A percentile compares a stretch with the other conserved stretches of the same genome.
These are phyloP conservation scores for Cataglyphis cursor DNA, from an alignment of 2,888 invertebrate species.

Conservation along the genomic window DNA sequence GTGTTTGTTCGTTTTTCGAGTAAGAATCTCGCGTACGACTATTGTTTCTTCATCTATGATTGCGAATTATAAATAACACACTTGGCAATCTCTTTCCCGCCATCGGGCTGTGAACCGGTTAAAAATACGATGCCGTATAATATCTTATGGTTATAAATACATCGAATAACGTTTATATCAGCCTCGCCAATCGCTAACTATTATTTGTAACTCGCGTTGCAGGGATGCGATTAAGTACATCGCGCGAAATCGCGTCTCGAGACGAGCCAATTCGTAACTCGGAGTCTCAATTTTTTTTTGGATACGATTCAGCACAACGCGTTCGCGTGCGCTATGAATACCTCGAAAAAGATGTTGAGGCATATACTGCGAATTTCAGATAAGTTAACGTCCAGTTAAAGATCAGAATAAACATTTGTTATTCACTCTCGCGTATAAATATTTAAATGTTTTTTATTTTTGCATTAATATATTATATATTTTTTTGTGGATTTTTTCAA, in stretches of 20 bases:
- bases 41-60: conserved; percentile 15
- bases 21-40: neutral
- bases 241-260: conserved; percentile 12
- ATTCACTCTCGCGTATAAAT: neutral
- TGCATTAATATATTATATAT: neutral
- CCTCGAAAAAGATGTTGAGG: neutral
- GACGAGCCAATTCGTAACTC: conserved; percentile 31
- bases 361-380: neutral
- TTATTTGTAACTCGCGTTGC: conserved; percentile 33
- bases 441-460: neutral
- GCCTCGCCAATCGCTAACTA: conserved; percentile 36
- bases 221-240: neutral
- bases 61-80: conserved; percentile 47
- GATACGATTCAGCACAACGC: conserved; percentile 26
- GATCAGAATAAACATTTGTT: neutral
- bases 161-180: conserved; percentile 34
- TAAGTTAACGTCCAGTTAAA: neutral
- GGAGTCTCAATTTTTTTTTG: conserved; percentile 20
- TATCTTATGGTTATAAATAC: conserved; percentile 51
- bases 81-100: conserved; percentile 51
- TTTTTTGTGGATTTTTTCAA: neutral
- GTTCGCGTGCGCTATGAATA: neutral
- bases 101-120: conserved; percentile 54
- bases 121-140: conserved; percentile 44
- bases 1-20: neutral